Base-by-base conservation (phyloP, 1,140 invertebrate species). In the Aphaenogaster ashmeadi region DNA sequence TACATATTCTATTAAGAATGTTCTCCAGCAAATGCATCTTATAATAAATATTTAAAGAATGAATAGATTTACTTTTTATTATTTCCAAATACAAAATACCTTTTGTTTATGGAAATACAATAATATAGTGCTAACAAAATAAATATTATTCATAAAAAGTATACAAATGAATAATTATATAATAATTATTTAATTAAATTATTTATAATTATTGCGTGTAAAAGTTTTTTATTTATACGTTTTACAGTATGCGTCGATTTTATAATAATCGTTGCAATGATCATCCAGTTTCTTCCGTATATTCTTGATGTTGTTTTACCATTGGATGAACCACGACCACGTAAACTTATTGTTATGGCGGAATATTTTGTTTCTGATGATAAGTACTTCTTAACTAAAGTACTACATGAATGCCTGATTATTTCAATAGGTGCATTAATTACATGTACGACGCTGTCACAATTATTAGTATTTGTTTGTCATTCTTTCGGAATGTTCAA, bases 251-350 rank as follows among this genome's bases (percentile, higher is more conserved):
- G 27, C 15, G 3, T 7, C n/a, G 4, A 21, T 27, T 27, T 41
- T 9, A 0, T 27, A 11, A 3, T 33, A 36, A 33, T 72, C 9
- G 9, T 0, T 44, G 0, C 27, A 21, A 0, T n/a, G 3, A 9
- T 41, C 15, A 4, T 27, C 1, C 54, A 71, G 11, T 54, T 87
- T 33, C 13, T 69, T 18, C 52, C 66, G 1, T 8, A 44, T 41
- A 15, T 87, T 38, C 36, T 87, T 15, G 56, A 87, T 3, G 0
- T 74, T n/a, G 15, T 87, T 69, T 41, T 66, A 7, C 77, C 86
- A 2, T 15, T 80, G n/a, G 79, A 87, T 58, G 54, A 81, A 8
- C 56, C 77, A 11, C 77, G 77, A 8, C 44, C 27, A 47, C 27
- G 15, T 13, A 50, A 52, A 60, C 41, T 36, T 9, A 15, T 69